Evolutionary conservation across 2,797 vertebrate species (phyloP), one percentile per base, ranked within the genome.

Genomic region (Galago senegalensis): DNA sequence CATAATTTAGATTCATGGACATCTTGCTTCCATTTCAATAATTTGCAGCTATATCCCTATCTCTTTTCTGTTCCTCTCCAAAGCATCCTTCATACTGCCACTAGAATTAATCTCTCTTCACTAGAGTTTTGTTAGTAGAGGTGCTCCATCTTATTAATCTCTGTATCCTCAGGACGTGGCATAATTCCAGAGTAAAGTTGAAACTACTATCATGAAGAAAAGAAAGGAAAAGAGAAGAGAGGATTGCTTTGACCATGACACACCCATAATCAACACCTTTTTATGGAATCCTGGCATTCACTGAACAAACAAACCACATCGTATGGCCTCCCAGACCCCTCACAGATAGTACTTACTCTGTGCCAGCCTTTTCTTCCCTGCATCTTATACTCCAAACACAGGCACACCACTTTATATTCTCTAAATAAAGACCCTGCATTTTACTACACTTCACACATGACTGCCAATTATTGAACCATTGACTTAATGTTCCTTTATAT

Each of bases 341-440:
- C 8, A 29, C 21, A 67, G 40, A 67, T n/a, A 73, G 46, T 67
- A 13, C 7, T 67, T 8, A 63, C 2, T 67, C 23, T 27, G 70
- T 53, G 10, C 7, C 31, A n/a, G 25, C 9, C 17, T 70, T 85
- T 88, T 61, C 31, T 46, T 89, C 61, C 20, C 46, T 34, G 12
- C 4, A 72, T 21, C 23, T 56, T 34, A 83, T 63, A n/a, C 49
- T 53, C 14, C 6, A 72, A 79, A 95, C 7, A 65, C 4, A 87
- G 20, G 8, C 14, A 3, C 0, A n/a, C 12, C 13, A 76, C 18
- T 58, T 79, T 34, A 5, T 16, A 61, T 37, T 58, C 37, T 89
- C 29, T 80, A 89, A 80, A 91, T 61, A 88, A 94, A 97, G 91
- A 27, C 0, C 2, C 20, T 37, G 12, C 12, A 23, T 61, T 95